Evolutionary conservation across 2,888 invertebrate species (phyloP).

Genomic region (Megastigmus dorsalis): DNA sequence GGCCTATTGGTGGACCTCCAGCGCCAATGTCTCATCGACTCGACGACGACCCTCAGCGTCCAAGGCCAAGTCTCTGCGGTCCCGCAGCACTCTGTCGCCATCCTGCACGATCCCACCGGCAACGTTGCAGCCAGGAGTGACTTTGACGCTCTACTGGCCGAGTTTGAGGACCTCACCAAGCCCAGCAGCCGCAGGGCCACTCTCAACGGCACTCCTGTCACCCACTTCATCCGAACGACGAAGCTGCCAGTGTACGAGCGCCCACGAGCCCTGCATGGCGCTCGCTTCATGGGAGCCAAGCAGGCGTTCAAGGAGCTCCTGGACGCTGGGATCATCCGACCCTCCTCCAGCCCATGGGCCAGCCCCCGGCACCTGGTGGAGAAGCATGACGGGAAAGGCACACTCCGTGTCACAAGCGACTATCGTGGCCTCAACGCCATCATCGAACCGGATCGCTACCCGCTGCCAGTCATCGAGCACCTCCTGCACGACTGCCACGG

Average conservation of each 20-base stretch:
- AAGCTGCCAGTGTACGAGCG: slow-evolving; percentile 43
- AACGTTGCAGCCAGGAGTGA: no score
- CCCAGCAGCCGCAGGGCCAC: no score
- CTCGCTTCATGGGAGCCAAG: slow-evolving; percentile 84
- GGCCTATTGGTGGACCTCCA: slow-evolving; percentile 19
- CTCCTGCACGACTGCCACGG: slow-evolving; percentile 20
- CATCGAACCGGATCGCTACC: slow-evolving; percentile 45
- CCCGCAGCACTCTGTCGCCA: no score
- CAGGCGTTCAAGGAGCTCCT: slow-evolving; percentile 58
- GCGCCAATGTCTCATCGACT: slow-evolving; percentile 11
- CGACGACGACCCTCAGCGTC: not conserved
- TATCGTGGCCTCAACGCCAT: slow-evolving; percentile 33
- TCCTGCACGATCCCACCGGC: no score
- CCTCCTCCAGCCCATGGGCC: slow-evolving; percentile 50
- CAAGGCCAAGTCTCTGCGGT: no score
- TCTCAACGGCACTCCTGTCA: not conserved
- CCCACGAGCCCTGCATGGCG: slow-evolving; percentile 82
- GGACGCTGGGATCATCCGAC: slow-evolving; percentile 22
- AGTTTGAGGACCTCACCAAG: no score
- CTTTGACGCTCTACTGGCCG: no score
- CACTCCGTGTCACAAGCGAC: slow-evolving; percentile 36
- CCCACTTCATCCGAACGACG: slow-evolving; percentile 43
- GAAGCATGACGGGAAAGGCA: slow-evolving; percentile 39
- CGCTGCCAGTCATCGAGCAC: slow-evolving; percentile 41
- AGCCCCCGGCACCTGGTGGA: slow-evolving; percentile 42